phyloP scores from a whole-genome alignment of 1,140 invertebrate genomes.

The Onthophagus taurus region DNA sequence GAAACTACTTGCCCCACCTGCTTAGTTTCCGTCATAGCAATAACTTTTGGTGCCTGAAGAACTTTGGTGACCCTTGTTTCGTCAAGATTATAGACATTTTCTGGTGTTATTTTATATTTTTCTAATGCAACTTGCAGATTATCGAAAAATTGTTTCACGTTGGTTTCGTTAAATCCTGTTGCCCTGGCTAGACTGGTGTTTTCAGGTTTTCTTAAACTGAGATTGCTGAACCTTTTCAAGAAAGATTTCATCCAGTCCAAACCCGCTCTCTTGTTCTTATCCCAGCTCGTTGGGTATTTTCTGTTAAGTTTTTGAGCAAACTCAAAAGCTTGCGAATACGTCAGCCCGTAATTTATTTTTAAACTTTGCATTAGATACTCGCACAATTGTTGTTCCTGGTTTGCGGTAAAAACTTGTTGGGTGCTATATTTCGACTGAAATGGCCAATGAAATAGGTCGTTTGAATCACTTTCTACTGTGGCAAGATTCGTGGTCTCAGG shows the following conservation, averaged over 20 bases:
- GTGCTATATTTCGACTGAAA: slow-evolving; percentile 5
- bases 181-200: slow-evolving; percentile 33
- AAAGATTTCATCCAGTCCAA: slow-evolving; percentile 36
- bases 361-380: slow-evolving; percentile 23
- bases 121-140: slow-evolving; percentile 20
- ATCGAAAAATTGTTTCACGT: slow-evolving; percentile 1
- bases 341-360: slow-evolving; percentile 21
- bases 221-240: slow-evolving; percentile 34
- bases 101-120: slow-evolving; percentile 28
- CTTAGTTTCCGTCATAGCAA: slow-evolving; percentile 31
- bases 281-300: slow-evolving; percentile 29
- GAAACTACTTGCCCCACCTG: slow-evolving; percentile 34
- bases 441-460: slow-evolving; percentile 2
- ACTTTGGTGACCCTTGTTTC: slow-evolving; percentile 38
- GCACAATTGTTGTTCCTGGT: slow-evolving; percentile 9
- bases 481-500: not conserved
- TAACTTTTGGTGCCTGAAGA: slow-evolving; percentile 33
- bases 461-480: slow-evolving; percentile 12
- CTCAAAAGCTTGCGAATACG: slow-evolving; percentile 14
- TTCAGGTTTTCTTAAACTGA: slow-evolving; percentile 36
- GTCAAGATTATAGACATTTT: slow-evolving; percentile 36
- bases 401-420: slow-evolving; percentile 7
- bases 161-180: slow-evolving; percentile 8
- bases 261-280: slow-evolving; percentile 29
- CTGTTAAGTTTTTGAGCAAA: slow-evolving; percentile 18